These are phyloP conservation scores for Spodoptera littoralis DNA, from an alignment of 2,888 invertebrate genomes.

Conservation along the genomic window DNA sequence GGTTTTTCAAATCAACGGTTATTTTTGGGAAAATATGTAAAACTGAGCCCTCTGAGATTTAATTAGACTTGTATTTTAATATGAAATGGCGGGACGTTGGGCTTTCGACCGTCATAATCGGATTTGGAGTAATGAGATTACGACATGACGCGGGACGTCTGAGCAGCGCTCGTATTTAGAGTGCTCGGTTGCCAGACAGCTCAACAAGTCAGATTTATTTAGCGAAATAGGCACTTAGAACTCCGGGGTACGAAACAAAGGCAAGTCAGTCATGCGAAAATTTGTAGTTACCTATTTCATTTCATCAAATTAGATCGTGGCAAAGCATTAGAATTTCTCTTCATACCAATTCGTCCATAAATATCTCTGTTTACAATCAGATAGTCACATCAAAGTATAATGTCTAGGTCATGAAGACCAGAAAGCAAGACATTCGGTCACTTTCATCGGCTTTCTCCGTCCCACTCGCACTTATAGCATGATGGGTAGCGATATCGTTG, in stretches of 20 bases:
- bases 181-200: conserved; percentile 25
- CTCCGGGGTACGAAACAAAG: conserved; percentile 18
- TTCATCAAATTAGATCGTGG: conserved; percentile 18
- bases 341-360: conserved; percentile 39
- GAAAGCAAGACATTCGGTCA: conserved; percentile 46
- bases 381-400: conserved; percentile 41
- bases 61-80: conserved; percentile 67
- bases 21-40: conserved; percentile 48
- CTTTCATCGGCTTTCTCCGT: conserved; percentile 57
- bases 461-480: conserved; percentile 43
- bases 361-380: conserved; percentile 46
- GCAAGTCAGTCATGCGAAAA: conserved; percentile 19
- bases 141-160: conserved; percentile 52
- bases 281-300: neutral
- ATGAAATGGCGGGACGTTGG: conserved; percentile 57
- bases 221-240: conserved; percentile 29
- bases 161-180: conserved; percentile 30
- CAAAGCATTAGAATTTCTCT: conserved; percentile 32
- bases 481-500: conserved; percentile 52
- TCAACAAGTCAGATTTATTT: conserved; percentile 26
- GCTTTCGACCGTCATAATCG: conserved; percentile 68
- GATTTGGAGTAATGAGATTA: conserved; percentile 75
- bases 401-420: conserved; percentile 51
- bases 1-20: conserved; percentile 18
- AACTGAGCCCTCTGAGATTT: conserved; percentile 53